phyloP scores from a whole-genome alignment of 1,140 invertebrate species.

The Trypoxylus dichotomus region DNA sequence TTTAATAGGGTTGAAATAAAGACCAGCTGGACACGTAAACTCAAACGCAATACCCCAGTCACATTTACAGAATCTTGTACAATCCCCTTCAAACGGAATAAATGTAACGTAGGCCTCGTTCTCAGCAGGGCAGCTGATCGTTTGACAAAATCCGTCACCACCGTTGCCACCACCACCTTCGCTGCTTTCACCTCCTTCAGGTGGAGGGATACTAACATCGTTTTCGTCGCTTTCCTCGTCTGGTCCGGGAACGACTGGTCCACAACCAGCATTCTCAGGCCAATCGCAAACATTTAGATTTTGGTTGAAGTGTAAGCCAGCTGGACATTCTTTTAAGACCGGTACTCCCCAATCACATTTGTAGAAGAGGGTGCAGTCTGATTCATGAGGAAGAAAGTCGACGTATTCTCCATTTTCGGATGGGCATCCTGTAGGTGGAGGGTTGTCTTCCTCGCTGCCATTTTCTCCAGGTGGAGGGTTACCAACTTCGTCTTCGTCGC shows the following conservation, averaged over 20 bases:
- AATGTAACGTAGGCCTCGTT: not conserved
- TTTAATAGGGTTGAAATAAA: slow-evolving; percentile 35
- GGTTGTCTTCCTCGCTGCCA: not conserved
- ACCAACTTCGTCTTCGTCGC: not conserved
- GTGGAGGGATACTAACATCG: no score
- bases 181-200: not conserved
- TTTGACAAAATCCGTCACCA: no score
- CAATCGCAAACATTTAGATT: not conserved
- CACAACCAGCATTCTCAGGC: not conserved
- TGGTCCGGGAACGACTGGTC: not conserved
- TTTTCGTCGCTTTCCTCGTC: not conserved
- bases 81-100: slow-evolving; percentile 31
- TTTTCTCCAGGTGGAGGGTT: no score
- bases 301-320: not conserved
- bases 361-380: not conserved
- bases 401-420: not conserved
- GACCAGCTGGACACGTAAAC: slow-evolving; percentile 33
- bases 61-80: slow-evolving; percentile 38
- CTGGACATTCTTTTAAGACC: not conserved
- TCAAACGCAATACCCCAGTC: slow-evolving; percentile 28
- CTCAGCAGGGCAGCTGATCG: not conserved
- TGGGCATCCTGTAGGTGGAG: not conserved
- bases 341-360: not conserved
- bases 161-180: not conserved
- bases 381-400: not conserved